Conservation (phyloP, 2,888 invertebrate species). For the Spodoptera exigua region DNA sequence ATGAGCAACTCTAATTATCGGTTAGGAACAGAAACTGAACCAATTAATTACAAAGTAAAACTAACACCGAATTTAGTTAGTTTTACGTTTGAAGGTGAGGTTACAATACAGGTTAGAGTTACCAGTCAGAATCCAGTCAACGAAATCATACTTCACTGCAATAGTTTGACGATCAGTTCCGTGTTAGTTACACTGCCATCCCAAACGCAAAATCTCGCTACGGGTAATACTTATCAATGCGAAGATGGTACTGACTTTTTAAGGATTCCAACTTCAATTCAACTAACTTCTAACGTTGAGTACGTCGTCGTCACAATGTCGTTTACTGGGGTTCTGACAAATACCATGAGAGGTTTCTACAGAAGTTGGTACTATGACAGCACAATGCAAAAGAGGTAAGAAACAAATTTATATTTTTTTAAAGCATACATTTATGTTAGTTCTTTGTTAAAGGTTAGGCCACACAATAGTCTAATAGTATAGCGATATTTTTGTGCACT, state of each 20-base stretch:
- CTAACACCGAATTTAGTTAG: conserved; percentile 83
- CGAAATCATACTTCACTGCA: conserved; percentile 80
- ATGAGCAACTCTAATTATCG: conserved; percentile 77
- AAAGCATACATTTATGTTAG: too few relatives aligned
- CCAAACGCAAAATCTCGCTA: conserved; percentile 51
- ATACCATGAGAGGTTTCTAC: conserved; percentile 94
- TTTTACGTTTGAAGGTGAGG: conserved; percentile 83
- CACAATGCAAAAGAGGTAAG: conserved; percentile 83
- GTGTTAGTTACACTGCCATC: conserved; percentile 70
- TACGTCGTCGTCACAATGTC: conserved; percentile 90
- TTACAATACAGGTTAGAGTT: conserved; percentile 71
- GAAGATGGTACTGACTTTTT: conserved; percentile 72
- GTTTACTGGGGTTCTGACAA: conserved; percentile 92
- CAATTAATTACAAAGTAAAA: conserved; percentile 86
- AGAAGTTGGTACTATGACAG: conserved; percentile 92
- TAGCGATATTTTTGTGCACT: too few relatives aligned
- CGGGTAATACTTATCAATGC: conserved; percentile 65
- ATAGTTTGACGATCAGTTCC: conserved; percentile 75
- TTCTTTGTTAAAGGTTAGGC: too few relatives aligned
- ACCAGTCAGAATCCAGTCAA: conserved; percentile 49
- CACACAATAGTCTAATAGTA: too few relatives aligned
- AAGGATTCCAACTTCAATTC: conserved; percentile 62
- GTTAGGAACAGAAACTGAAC: conserved; percentile 83
- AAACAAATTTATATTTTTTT: not conserved
- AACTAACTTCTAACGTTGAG: conserved; percentile 63